Evolutionary conservation across 30 jellyfish, hydroid and myxozoan genomes (phyloP).

Genomic region (Aurelia sp.): DNA sequence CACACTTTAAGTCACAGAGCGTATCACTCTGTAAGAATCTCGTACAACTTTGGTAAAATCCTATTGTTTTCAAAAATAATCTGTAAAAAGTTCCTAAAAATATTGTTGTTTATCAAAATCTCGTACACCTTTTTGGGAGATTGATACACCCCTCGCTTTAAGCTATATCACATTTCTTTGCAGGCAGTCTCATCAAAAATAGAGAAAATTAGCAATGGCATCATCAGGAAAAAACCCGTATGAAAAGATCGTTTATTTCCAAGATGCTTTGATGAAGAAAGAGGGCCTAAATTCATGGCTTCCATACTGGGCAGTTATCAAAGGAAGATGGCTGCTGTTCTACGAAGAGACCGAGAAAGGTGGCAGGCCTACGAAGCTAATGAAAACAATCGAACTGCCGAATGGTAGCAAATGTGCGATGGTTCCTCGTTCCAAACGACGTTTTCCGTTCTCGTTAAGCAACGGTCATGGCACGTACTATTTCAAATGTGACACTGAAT

Average conservation of each 20-base stretch:
- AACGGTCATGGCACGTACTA: constrained; percentile 89
- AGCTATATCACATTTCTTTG: no score
- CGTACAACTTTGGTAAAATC: no score
- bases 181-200: no score
- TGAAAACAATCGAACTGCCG: constrained; percentile 83
- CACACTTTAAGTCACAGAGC: no score
- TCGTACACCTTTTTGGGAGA: no score
- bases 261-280: constrained; percentile 83
- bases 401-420: constrained; percentile 81
- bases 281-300: constrained; percentile 94
- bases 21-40: no score
- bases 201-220: background rate
- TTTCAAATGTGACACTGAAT: constrained; percentile 93
- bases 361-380: constrained; percentile 57
- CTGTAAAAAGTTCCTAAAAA: no score
- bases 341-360: constrained; percentile 61
- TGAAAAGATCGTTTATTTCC: constrained; percentile 78
- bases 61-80: no score
- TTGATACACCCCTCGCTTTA: no score
- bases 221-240: constrained; percentile 34
- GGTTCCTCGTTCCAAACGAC: constrained; percentile 81
- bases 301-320: constrained; percentile 87
- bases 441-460: constrained; percentile 91
- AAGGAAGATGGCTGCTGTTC: constrained; percentile 94
- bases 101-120: no score